Base-by-base conservation (phyloP, 2,113 vertebrate genomes). In the Oreochromis tanganicae region DNA sequence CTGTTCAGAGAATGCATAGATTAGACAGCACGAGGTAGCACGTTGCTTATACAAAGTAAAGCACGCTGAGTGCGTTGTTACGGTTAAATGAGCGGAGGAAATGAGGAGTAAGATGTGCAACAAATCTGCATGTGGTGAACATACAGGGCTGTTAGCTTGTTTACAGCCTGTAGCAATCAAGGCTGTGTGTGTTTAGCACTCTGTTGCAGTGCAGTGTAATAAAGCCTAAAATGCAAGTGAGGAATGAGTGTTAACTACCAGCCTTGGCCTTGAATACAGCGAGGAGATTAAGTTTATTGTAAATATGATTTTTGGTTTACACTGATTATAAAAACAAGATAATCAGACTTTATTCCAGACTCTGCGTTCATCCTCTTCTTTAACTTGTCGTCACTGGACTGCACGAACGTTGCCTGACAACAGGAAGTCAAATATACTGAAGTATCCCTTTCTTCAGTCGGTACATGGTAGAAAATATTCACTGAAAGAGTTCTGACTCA, bases 101-200 rank as follows among this genome's bases (percentile, higher is more conserved):
- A 29, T 75, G 71, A 71, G 66, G n/a, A 71, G n/a, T 43, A 27
- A 71, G n/a, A 27, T 27, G 38, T 71, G 36, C 36, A 27, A 75
- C 43, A 11, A 75, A 75, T 75, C 14, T 75, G 14, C 24, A 50
- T 75, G 14, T 7, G 71, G 71, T 75, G 68, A 48, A 50, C 1
- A 2, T 19, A 2, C 24, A 11, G 43, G 41, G 41, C 43, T 48
- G 41, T 73, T 17, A 48, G 41, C 21, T 73, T 29, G 41, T 73
- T 48, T 75, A 75, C 68, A 75, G 16, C 27, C 71, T 75, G 43
- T 50, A 75, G 43, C 24, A 75, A 50, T 50, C 43, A 11, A 75
- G 71, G 68, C 68, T 75, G 14, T 27, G 38, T 73, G 41, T 48
- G 21, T 17, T 75, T 48, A 75, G 68, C 41, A 3, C 68, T 16